A percentile compares a stretch with the other conserved stretches of the same genome.
These are phyloP conservation scores for Cheiracanthium punctorium DNA, from an alignment of 2,888 invertebrate species.

Conservation along the genomic window DNA sequence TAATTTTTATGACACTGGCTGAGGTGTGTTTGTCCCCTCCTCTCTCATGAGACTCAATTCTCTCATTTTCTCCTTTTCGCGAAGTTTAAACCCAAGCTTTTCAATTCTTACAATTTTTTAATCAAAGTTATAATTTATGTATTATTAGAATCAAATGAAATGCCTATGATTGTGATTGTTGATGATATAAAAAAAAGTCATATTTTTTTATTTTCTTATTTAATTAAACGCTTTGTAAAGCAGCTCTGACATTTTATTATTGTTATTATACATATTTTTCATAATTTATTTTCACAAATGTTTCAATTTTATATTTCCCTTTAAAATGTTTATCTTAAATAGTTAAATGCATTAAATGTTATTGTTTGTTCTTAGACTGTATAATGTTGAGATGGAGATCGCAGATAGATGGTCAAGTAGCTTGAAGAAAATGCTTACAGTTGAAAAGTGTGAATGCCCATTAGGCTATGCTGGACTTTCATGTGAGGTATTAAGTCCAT, in stretches of 20 bases:
- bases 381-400: slow-evolving; percentile 75
- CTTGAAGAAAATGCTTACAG: slow-evolving; percentile 74
- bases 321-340: not conserved
- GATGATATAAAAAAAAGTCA: too few species aligned
- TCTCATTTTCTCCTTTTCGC: too few species aligned
- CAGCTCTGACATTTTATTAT: not conserved
- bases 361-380: slow-evolving; percentile 73
- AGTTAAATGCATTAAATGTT: not conserved
- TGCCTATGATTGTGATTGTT: too few species aligned
- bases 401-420: slow-evolving; percentile 72
- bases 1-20: too few species aligned
- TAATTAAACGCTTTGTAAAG: too few species aligned
- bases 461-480: slow-evolving; percentile 88
- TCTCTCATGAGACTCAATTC: too few species aligned
- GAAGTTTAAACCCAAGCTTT: too few species aligned
- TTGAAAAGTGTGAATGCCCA: slow-evolving; percentile 90
- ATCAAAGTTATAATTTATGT: too few species aligned
- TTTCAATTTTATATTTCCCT: not conserved
- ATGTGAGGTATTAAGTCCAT: slow-evolving; percentile 76
- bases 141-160: too few species aligned
- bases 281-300: not conserved
- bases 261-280: not conserved
- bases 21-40: too few species aligned
- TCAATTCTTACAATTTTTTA: too few species aligned
- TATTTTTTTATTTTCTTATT: too few species aligned